Conservation (phyloP, 1,140 invertebrate genomes). For the Eulimnadia texana region DNA sequence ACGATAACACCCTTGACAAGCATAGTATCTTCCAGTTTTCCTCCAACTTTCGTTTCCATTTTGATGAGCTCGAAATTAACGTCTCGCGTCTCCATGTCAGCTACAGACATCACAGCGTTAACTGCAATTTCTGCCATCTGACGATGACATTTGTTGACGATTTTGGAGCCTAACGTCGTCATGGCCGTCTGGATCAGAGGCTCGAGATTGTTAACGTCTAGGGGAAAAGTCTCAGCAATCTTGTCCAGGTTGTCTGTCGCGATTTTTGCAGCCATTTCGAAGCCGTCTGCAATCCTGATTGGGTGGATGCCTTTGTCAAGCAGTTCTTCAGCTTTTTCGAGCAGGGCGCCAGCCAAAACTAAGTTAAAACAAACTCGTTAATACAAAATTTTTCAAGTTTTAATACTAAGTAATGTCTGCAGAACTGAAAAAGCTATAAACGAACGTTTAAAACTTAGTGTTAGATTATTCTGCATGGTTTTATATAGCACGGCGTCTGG, state of each 20-base stretch:
- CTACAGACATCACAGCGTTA: slow-evolving; percentile 76
- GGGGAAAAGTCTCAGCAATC: slow-evolving; percentile 78
- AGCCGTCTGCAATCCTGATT: slow-evolving; percentile 96
- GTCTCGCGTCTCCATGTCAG: slow-evolving; percentile 83
- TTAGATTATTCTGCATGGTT: too few relatives aligned
- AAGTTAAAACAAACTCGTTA: slow-evolving; percentile 24
- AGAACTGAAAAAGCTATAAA: too few relatives aligned
- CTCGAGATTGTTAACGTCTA: slow-evolving; percentile 67
- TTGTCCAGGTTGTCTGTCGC: slow-evolving; percentile 74
- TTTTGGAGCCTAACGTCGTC: slow-evolving; percentile 98
- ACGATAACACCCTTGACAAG: slow-evolving; percentile 93
- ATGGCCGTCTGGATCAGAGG: slow-evolving; percentile 87
- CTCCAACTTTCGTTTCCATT: slow-evolving; percentile 95
- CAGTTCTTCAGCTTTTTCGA: slow-evolving; percentile 87
- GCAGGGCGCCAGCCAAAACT: slow-evolving; percentile 72
- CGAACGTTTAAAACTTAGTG: too few relatives aligned
- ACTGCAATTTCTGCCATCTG: slow-evolving; percentile 99
- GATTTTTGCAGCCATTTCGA: slow-evolving; percentile 86
- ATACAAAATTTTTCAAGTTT: neutral
- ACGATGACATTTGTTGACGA: slow-evolving; percentile 77
- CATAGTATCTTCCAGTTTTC: slow-evolving; percentile 90
- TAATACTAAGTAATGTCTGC: neutral
- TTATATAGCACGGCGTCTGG: slow-evolving; percentile 17
- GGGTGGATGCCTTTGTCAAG: slow-evolving; percentile 97
- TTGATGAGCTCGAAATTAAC: slow-evolving; percentile 99